Evolutionary conservation across 2,888 invertebrate species (phyloP).

Genomic region (Megaustenia siamemsis): DNA sequence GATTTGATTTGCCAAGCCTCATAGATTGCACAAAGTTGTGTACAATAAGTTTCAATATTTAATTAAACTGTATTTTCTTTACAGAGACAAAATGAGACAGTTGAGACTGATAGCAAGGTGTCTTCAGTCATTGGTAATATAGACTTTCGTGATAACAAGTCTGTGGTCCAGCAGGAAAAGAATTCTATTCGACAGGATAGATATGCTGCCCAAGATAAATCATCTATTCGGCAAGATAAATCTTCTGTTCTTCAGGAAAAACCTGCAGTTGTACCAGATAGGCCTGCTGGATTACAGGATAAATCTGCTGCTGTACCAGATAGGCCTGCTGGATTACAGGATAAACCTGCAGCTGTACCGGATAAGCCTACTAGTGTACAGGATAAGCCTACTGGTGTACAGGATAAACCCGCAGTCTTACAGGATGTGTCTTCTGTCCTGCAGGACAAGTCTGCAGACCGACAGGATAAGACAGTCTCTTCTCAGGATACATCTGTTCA

Average conservation of each 20-base stretch:
- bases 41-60: too few relatives aligned
- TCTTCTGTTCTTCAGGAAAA: background rate
- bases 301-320: background rate
- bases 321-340: background rate
- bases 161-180: background rate
- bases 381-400: background rate
- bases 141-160: background rate
- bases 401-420: background rate
- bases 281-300: background rate
- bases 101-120: background rate
- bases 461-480: background rate
- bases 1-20: too few relatives aligned
- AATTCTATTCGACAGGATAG: background rate
- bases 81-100: constrained; percentile 1
- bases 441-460: background rate
- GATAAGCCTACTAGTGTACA: background rate
- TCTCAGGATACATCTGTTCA: background rate
- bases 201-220: background rate
- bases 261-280: background rate
- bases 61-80: background rate
- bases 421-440: background rate
- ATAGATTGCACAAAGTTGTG: too few relatives aligned
- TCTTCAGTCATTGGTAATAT: background rate
- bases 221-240: background rate
- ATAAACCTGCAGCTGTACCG: too few relatives aligned